Evolutionary conservation across 2,113 vertebrate genomes (phyloP).

Genomic region (Epinephelus lanceolatus): DNA sequence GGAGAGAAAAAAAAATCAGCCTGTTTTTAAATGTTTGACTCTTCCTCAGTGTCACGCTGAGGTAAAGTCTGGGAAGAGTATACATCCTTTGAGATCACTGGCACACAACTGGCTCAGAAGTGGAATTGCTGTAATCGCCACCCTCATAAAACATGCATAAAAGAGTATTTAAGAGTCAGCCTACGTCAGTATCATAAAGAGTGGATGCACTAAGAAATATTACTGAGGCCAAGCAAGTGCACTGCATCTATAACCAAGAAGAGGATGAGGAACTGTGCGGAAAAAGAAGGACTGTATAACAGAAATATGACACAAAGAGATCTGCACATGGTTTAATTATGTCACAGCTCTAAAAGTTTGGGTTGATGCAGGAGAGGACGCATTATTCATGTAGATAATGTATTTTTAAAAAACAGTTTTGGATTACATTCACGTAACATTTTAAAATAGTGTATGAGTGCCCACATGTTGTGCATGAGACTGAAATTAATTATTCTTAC

Average conservation of each 20-base stretch:
- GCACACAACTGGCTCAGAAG: slow-evolving; percentile 67
- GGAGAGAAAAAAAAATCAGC: neutral
- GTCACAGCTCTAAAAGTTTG: neutral
- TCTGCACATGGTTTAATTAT: neutral
- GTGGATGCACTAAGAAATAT: slow-evolving; percentile 62
- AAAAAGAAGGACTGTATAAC: neutral
- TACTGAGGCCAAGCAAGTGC: slow-evolving; percentile 68
- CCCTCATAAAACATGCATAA: slow-evolving; percentile 78
- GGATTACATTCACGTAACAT: neutral
- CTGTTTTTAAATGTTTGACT: slow-evolving; percentile 17
- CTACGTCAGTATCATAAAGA: slow-evolving; percentile 76
- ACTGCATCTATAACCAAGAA: slow-evolving; percentile 46
- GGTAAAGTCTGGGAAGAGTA: slow-evolving; percentile 39
- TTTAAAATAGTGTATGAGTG: slow-evolving; percentile 20
- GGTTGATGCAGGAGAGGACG: neutral
- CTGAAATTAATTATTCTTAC: slow-evolving; percentile 27
- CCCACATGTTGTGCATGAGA: neutral
- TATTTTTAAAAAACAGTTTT: neutral
- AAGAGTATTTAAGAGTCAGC: slow-evolving; percentile 75
- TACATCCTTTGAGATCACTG: slow-evolving; percentile 66
- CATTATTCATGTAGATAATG: neutral
- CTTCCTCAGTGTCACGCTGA: slow-evolving; percentile 35
- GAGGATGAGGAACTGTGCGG: slow-evolving; percentile 35
- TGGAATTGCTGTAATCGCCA: slow-evolving; percentile 75
- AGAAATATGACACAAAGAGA: slow-evolving; percentile 3